phyloP scores from a whole-genome alignment of 2,888 invertebrate genomes.

The Lochmaea crataegi region DNA sequence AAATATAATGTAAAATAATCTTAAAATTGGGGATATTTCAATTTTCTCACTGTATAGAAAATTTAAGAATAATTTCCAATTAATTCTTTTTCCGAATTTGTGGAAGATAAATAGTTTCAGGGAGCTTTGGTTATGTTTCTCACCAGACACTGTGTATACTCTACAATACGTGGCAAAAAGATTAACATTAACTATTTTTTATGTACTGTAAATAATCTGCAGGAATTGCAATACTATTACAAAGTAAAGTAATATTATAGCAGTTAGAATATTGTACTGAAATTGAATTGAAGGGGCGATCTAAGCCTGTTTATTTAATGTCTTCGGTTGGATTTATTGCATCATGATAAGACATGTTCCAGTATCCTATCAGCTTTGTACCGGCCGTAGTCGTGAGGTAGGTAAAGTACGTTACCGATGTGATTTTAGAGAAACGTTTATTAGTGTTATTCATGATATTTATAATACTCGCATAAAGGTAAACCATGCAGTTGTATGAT shows the following conservation, averaged over 20 bases:
- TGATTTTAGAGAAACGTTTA: neutral
- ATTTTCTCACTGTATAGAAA: too few species aligned
- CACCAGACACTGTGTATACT: too few species aligned
- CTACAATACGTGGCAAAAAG: too few species aligned
- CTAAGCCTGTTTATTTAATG: constrained; percentile 9
- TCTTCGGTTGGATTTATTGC: constrained; percentile 43
- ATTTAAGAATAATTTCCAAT: too few species aligned
- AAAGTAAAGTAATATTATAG: neutral
- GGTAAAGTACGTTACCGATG: neutral
- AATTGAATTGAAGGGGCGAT: neutral
- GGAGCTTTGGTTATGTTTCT: too few species aligned
- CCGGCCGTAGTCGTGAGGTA: neutral
- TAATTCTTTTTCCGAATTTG: too few species aligned
- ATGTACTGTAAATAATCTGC: neutral
- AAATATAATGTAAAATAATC: too few species aligned
- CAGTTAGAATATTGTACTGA: neutral
- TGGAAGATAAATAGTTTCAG: too few species aligned
- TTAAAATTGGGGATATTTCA: too few species aligned
- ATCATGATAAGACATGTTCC: constrained; percentile 64
- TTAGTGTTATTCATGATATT: neutral
- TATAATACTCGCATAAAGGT: too few species aligned
- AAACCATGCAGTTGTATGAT: too few species aligned
- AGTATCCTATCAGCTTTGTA: constrained; percentile 49
- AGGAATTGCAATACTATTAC: neutral
- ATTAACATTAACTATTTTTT: too few species aligned